Conservation (phyloP, 1,140 invertebrate species). For the Cydia strobilella region DNA sequence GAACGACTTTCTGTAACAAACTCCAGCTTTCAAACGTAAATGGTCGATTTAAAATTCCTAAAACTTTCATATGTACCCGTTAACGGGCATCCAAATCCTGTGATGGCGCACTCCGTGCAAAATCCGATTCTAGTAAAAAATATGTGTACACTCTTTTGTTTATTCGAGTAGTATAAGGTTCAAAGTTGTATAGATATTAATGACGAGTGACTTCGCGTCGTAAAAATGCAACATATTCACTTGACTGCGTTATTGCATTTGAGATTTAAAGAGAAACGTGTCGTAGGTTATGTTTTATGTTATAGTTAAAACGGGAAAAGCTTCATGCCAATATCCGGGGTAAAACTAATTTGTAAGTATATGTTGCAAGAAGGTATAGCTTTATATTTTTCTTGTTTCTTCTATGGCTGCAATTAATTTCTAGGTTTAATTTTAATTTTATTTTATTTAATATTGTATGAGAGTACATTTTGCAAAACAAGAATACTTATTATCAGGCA, state of each 20-base stretch:
- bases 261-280: neutral
- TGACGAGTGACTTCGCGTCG: neutral
- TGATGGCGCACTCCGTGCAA: neutral
- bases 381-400: no score
- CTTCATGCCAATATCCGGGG: neutral
- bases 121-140: neutral
- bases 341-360: no score
- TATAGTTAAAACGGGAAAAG: neutral
- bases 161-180: neutral
- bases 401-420: no score
- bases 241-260: slow-evolving; percentile 13
- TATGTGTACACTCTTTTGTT: neutral
- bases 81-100: slow-evolving; percentile 6
- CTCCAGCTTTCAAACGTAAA: neutral
- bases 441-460: no score
- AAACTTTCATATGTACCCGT: slow-evolving; percentile 13
- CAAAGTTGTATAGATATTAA: neutral
- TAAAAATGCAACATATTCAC: slow-evolving; percentile 21
- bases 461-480: no score
- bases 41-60: slow-evolving; percentile 16
- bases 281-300: neutral
- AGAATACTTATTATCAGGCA: no score
- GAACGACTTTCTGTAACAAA: neutral
- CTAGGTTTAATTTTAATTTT: no score
- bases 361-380: no score